Base-by-base conservation (phyloP, 1,140 invertebrate genomes). In the Maconellicoccus hirsutus region DNA sequence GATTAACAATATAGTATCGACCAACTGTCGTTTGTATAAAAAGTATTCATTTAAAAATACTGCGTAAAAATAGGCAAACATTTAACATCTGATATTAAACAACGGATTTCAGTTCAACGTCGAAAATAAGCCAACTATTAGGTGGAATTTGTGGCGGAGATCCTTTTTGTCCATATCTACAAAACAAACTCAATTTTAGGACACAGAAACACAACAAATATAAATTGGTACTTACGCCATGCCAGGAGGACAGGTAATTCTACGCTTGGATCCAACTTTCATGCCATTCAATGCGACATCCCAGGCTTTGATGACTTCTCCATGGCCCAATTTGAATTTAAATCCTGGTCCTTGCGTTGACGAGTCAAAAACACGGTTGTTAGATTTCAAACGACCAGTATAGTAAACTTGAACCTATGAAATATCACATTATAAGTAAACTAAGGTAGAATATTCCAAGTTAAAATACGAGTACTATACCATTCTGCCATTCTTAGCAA, bases 241-340 rank as follows among this genome's bases (percentile, higher is more conserved):
- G 26, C 85, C 80, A 71, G 93, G 84, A 71, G 94, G 94, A 78
- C 93, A 88, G 6, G 85, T 86, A 63, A 98, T 85, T 75, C 84
- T 86, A 77, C 94, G 84, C 79, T 93, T 96, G 70, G 94, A 94
- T 27, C 94, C 94, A 75, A 96, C 87, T 82, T 92, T 95, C 92
- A 94, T 94, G 73, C 93, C 93, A 74, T 79, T 77, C 7, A 97
- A 80, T 29, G 92, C 95, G 70, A 90, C 78, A 77, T 97, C 94
- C 94, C 93, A 96, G 26, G 92, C 95, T 76, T 88, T 88, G 74
- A 97, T 95, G 0, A 96, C 93, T 80, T 95, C 91, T 66, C 87
- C 87, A 59, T 83, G 83, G 0, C 93, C 94, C 14, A 97, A 78
- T 21, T 84, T 82, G 80, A 96, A 96, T 79, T 89, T 90, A 77